Evolutionary conservation across 1,140 invertebrate genomes (phyloP).

Genomic region (Zaprionus ornatus): DNA sequence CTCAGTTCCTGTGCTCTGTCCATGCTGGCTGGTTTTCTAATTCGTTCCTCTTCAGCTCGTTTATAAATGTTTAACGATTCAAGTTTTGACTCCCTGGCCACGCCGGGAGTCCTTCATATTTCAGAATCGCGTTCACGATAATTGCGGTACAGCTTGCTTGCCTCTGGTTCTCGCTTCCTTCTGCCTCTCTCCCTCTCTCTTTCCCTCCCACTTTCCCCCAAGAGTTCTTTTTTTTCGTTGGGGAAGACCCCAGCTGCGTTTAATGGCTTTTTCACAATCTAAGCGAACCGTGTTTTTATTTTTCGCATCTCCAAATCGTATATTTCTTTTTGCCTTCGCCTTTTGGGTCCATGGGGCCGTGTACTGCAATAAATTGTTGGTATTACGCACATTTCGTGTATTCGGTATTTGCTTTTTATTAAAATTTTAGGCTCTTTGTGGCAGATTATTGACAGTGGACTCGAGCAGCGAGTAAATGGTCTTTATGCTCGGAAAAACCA

Average conservation of each 20-base stretch:
- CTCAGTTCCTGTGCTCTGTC: not conserved
- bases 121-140: conserved; percentile 73
- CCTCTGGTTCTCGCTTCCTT: not conserved
- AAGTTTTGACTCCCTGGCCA: conserved; percentile 53
- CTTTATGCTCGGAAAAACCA: not conserved
- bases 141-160: conserved; percentile 64
- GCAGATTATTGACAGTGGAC: conserved; percentile 39
- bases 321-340: conserved; percentile 30
- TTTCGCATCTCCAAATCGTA: conserved; percentile 58
- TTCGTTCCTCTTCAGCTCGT: conserved; percentile 49
- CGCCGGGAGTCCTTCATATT: conserved; percentile 24
- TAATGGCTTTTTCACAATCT: conserved; percentile 79
- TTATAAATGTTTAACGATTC: conserved; percentile 77
- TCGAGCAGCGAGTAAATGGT: not conserved
- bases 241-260: conserved; percentile 71
- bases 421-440: conserved; percentile 51
- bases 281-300: conserved; percentile 71
- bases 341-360: conserved; percentile 6
- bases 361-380: conserved; percentile 72
- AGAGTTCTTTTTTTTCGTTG: conserved; percentile 6
- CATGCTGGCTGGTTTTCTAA: not conserved
- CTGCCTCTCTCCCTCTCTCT: conserved; percentile 22
- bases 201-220: not conserved
- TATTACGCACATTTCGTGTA: conserved; percentile 72
- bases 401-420: conserved; percentile 75